Evolutionary conservation across 2,888 invertebrate species (phyloP), one percentile per base, ranked within the genome.

Genomic region (Cenopis cana): DNA sequence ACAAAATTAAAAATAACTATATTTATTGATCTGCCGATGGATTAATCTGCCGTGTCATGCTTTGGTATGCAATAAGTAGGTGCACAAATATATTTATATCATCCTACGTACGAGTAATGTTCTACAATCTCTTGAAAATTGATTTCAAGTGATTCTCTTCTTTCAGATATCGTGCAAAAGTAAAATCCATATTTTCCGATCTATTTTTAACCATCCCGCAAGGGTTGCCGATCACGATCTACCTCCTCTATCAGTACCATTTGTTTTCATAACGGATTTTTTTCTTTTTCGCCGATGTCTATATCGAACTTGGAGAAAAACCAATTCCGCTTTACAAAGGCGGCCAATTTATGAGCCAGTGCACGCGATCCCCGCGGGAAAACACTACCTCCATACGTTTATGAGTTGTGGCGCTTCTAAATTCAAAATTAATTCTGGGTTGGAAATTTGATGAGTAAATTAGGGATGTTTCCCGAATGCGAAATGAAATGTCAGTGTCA

Each of bases 251-350:
- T 73, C 69, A 49, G 55, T 69, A 71, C 29, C 68, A 61, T 67
- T 78, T 78, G 75, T 77, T 78, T 77, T 74, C 78, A 74, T 74
- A 74, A 72, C 76, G 65, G 76, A 78, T 77, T 80, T 78, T 80
- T 78, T 77, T 77, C 76, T 81, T 78, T 79, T 77, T 76, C 75
- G 72, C 74, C 73, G 75, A 76, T 76, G 77, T 77, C 79, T 81
- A 81, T 80, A 80, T 82, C 80, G 83, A 82, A 82, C 81, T 84
- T 78, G 75, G 79, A 85, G 84, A 86, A 89, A 88, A 89, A 89
- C 85, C 89, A 89, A 89, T 89, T 87, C 81, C 85, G 80, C 69
- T 78, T 74, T 80, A 89, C 89, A 89, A 89, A 87, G 83, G 85
- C 81, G 75, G 81, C 81, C 89, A 88, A 89, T 89, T 88, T 87